Percentiles rank a stretch among this genome's conserved stretches.
These are phyloP conservation scores for Anguilla obscura DNA, from an alignment of 2,797 vertebrate species.

Conservation along the genomic window DNA sequence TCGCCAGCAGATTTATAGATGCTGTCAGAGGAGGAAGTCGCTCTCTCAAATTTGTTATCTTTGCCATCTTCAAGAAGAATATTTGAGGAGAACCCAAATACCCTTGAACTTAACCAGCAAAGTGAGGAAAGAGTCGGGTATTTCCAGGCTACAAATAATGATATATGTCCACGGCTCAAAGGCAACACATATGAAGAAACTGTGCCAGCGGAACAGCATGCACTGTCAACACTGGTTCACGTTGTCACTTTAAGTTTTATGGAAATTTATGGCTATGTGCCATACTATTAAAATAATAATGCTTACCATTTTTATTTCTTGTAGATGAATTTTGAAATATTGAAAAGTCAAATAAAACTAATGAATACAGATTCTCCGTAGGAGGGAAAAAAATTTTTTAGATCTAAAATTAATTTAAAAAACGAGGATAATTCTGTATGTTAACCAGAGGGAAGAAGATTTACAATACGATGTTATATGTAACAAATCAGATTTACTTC, in stretches of 20 bases:
- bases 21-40: not conserved
- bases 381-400: not conserved
- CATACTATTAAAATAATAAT: not conserved
- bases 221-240: not conserved
- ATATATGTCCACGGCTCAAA: not conserved
- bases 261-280: not conserved
- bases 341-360: too few relatives aligned
- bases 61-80: not conserved
- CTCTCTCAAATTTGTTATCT: not conserved
- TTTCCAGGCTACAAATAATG: not conserved
- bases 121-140: not conserved
- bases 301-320: not conserved
- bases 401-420: too few relatives aligned
- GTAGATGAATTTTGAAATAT: too few relatives aligned
- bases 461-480: not conserved
- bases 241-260: not conserved
- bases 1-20: conserved; percentile 1
- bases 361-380: not conserved
- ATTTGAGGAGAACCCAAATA: not conserved
- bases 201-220: not conserved
- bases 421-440: not conserved
- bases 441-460: not conserved
- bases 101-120: not conserved
- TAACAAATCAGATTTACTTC: not conserved
- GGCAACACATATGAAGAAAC: not conserved